Evolutionary conservation across 1,140 invertebrate genomes (phyloP), one percentile per base, ranked within the genome.

Genomic region (Bombus confusus): DNA sequence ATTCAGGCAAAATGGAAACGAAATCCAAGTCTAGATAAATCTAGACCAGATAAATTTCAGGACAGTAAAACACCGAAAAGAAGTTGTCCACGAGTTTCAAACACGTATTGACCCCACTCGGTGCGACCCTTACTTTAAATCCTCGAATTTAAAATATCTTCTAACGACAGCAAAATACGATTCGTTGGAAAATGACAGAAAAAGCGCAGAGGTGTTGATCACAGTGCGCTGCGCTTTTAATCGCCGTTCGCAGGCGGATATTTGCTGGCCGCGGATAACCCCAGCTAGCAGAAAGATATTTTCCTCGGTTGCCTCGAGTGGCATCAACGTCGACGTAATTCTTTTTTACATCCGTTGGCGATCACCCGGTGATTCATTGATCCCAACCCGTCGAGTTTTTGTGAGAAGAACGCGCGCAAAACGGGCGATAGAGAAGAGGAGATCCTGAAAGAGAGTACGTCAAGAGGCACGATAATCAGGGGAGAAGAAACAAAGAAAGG

Each of bases 271-370:
- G 47, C 5, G 59, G n/a, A 81, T 81, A 77, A 81, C 66, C 72
- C 28, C 25, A 6, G 4, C 47, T 66, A 87, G 76, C n/a, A 41
- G n/a, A 37, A 81, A 86, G 81, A 86, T 77, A 86, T 78, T 81
- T 87, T 64, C 72, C n/a, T 66, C 39, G 18, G 57, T 28, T 75
- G 47, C 59, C 41, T 78, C 39, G 18, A 75, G 37, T 75, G 47
- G 18, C 43, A 39, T 34, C 43, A 34, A 76, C 34, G 39, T 25
- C 22, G 18, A 39, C 69, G 80, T 57, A 25, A 59, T 25, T 84
- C 31, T 73, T 31, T 41, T 57, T 71, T 25, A 37, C 57, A 22
- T 52, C 41, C 15, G 34, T 18, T 12, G 25, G 37, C 22, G 66
- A 66, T 22, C 12, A 43, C 28, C 37, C 18, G 13, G 34, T 28